These are phyloP conservation scores for Alitta virens DNA, from an alignment of 2,888 invertebrate species.

Conservation along the genomic window DNA sequence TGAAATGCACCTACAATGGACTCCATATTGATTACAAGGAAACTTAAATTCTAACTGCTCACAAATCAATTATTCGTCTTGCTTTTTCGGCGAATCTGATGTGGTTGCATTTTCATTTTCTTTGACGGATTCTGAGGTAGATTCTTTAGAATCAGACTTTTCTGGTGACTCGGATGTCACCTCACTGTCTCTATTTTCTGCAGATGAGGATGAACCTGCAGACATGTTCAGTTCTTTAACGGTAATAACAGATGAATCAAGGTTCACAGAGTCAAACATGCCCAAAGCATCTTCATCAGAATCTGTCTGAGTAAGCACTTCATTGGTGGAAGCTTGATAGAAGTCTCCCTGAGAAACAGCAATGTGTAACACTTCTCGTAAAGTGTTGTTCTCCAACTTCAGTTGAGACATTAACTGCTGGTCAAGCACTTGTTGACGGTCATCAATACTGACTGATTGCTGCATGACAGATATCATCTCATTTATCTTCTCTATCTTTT, in stretches of 20 bases:
- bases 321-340: not conserved
- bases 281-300: not conserved
- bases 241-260: not conserved
- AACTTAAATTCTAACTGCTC: too few relatives aligned
- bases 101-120: not conserved
- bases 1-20: too few relatives aligned
- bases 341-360: conserved; percentile 24
- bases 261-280: not conserved
- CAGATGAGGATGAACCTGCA: too few relatives aligned
- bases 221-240: not conserved
- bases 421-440: conserved; percentile 71
- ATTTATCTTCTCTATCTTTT: conserved; percentile 67
- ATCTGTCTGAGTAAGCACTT: conserved; percentile 2
- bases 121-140: not conserved
- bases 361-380: conserved; percentile 81
- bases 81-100: too few relatives aligned
- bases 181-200: not conserved
- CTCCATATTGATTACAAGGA: too few relatives aligned
- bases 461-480: conserved; percentile 96
- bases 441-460: conserved; percentile 80
- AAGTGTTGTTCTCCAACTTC: conserved; percentile 78
- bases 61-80: too few relatives aligned
- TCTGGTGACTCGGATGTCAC: not conserved
- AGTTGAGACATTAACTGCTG: conserved; percentile 77
- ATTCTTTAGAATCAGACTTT: not conserved